Evolutionary conservation across 2,797 vertebrate species (phyloP).

Genomic region (Mormyrops boulengeri): DNA sequence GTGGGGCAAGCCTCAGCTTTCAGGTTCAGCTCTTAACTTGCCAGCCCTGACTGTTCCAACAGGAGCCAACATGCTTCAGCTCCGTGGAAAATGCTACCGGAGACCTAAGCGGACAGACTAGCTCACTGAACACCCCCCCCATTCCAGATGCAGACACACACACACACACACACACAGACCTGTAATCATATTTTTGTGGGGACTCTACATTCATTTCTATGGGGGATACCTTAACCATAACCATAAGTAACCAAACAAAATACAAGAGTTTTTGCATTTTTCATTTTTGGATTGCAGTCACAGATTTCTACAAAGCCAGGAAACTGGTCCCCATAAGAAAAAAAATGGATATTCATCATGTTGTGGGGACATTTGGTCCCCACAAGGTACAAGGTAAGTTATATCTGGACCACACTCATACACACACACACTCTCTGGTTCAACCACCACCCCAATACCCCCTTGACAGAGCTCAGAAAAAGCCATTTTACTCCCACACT

Average conservation of each 20-base stretch:
- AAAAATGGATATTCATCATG: neutral
- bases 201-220: neutral
- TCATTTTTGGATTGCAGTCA: neutral
- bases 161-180: neutral
- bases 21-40: conserved; percentile 38
- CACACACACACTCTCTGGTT: neutral
- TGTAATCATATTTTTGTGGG: neutral
- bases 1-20: conserved; percentile 45
- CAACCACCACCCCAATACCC: neutral
- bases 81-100: neutral
- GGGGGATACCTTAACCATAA: too few species aligned
- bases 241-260: too few species aligned
- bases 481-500: neutral
- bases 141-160: neutral
- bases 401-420: neutral
- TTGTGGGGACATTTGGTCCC: neutral
- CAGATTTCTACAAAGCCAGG: neutral
- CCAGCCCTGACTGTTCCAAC: conserved; percentile 31
- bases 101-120: neutral
- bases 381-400: neutral
- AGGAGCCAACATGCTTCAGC: conserved; percentile 39
- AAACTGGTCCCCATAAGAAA: neutral
- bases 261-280: neutral
- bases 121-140: neutral
- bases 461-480: neutral